Evolutionary conservation across 1,140 invertebrate species (phyloP).

Genomic region (Lordiphosa mommai): DNA sequence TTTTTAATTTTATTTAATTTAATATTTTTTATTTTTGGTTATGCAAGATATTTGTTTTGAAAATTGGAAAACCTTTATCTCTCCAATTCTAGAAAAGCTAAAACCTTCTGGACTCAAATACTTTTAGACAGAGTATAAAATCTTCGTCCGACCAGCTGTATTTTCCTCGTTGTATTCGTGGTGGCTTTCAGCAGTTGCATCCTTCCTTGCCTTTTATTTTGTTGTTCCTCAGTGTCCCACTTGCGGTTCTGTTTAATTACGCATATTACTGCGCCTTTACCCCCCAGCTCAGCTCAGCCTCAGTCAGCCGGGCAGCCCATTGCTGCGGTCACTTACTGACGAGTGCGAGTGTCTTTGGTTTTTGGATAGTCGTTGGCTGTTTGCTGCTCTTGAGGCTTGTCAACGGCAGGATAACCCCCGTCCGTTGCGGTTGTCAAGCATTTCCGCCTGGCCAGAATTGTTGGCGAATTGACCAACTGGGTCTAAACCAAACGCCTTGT

Average conservation of each 20-base stretch:
- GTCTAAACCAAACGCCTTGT: constrained; percentile 51
- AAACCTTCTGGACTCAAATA: too few relatives aligned
- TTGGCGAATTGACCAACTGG: constrained; percentile 31
- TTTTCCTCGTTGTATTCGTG: constrained; percentile 25
- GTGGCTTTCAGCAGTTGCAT: constrained; percentile 37
- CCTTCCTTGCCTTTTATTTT: constrained; percentile 36
- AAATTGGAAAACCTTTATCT: too few relatives aligned
- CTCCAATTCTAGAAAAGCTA: too few relatives aligned
- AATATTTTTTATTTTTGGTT: too few relatives aligned
- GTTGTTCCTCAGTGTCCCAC: constrained; percentile 47
- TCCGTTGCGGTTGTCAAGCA: constrained; percentile 48
- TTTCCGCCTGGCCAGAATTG: constrained; percentile 46
- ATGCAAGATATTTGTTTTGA: too few relatives aligned
- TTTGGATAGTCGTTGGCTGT: constrained; percentile 5
- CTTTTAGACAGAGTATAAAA: too few relatives aligned
- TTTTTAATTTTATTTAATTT: too few relatives aligned
- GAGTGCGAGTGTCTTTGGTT: constrained; percentile 52
- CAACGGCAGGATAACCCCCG: constrained; percentile 39
- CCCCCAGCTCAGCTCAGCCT: background rate
- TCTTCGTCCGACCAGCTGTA: background rate
- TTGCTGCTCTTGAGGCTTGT: constrained; percentile 51
- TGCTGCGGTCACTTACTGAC: constrained; percentile 59
- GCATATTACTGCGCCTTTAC: constrained; percentile 59
- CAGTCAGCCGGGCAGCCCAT: constrained; percentile 10
- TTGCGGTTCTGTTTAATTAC: constrained; percentile 76